phyloP scores from a whole-genome alignment of 2,113 vertebrate genomes.

The Actenoides lindsayi region DNA sequence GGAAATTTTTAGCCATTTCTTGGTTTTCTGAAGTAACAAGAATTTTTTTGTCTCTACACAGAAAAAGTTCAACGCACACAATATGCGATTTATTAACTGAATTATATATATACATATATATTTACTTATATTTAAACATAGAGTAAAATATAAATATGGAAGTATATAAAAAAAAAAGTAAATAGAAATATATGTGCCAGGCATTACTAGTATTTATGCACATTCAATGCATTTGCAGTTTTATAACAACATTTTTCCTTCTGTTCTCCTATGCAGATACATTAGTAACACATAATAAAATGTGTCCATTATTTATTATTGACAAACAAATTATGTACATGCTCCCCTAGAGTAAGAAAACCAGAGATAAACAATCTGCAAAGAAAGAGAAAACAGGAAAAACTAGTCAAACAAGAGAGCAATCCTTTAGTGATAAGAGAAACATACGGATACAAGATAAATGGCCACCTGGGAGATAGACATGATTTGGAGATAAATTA shows the following conservation, averaged over 20 bases:
- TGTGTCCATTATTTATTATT: conserved; percentile 20
- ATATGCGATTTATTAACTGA: not conserved
- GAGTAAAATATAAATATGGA: not conserved
- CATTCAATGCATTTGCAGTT: not conserved
- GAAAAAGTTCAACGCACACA: not conserved
- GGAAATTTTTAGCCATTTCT: not conserved
- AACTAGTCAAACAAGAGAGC: not conserved
- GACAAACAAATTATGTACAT: conserved; percentile 18
- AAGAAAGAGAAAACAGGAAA: not conserved
- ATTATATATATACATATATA: not conserved
- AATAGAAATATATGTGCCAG: not conserved
- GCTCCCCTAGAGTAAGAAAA: not conserved
- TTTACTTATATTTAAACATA: not conserved
- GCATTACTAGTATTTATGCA: not conserved
- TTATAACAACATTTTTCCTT: not conserved
- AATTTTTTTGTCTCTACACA: not conserved
- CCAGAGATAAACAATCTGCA: not conserved
- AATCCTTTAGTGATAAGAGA: conserved; percentile 4
- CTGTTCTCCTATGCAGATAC: not conserved
- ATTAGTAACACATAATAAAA: not conserved
- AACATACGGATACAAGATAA: conserved; percentile 34
- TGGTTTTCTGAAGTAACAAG: not conserved
- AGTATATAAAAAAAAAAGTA: not conserved
- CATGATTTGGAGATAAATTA: conserved; percentile 41
- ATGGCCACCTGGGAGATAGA: not conserved